These are phyloP conservation scores for Ischnura elegans DNA, from an alignment of 2,888 invertebrate species.

Conservation along the genomic window DNA sequence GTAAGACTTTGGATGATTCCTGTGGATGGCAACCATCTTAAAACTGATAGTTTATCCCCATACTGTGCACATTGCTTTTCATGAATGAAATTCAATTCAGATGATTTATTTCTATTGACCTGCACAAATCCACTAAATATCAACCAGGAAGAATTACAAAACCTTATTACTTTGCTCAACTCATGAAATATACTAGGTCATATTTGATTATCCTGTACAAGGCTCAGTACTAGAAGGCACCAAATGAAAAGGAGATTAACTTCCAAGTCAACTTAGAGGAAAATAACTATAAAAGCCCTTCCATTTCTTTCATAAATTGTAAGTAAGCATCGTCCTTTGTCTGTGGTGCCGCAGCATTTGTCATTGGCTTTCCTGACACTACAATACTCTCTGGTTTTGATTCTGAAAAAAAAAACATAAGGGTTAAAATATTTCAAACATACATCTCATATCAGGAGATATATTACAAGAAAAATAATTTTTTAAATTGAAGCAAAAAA, in stretches of 20 bases:
- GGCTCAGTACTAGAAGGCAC: constrained; percentile 42
- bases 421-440: too few species aligned
- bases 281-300: constrained; percentile 86
- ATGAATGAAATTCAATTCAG: not conserved
- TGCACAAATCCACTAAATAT: not conserved
- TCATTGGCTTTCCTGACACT: constrained; percentile 76
- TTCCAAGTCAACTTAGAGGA: not conserved
- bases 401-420: constrained; percentile 68
- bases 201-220: constrained; percentile 12
- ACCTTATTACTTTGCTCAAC: not conserved
- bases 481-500: too few species aligned
- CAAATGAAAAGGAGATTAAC: constrained; percentile 42
- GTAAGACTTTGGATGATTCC: not conserved
- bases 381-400: constrained; percentile 70
- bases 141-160: not conserved
- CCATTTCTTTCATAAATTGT: constrained; percentile 99
- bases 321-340: constrained; percentile 99
- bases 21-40: not conserved
- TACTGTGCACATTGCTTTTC: not conserved
- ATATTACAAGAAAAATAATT: too few species aligned
- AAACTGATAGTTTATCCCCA: not conserved
- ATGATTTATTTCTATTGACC: not conserved
- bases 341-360: constrained; percentile 78
- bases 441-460: too few species aligned
- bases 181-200: not conserved